These are phyloP conservation scores for Cyprinodon brontotheroides DNA, from an alignment of 2,113 vertebrate species.

Conservation along the genomic window DNA sequence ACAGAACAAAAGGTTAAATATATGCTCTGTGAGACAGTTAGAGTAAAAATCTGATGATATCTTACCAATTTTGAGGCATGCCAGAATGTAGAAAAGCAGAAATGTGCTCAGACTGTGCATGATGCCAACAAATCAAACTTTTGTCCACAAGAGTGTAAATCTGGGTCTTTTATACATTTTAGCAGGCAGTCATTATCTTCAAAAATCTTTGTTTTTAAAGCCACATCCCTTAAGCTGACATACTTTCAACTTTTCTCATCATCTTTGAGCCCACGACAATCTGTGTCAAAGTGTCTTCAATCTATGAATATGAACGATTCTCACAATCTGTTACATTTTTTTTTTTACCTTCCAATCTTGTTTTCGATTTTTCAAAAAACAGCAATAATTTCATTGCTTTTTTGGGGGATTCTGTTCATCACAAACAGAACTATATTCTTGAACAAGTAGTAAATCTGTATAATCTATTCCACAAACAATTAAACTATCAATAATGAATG, in stretches of 20 bases:
- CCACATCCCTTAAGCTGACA: neutral
- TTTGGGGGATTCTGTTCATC: too few species aligned
- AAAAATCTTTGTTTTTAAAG: neutral
- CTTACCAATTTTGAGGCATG: slow-evolving; percentile 24
- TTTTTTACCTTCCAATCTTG: too few species aligned
- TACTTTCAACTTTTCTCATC: neutral
- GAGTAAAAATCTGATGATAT: neutral
- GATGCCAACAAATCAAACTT: neutral
- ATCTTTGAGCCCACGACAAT: neutral
- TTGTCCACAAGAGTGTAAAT: neutral
- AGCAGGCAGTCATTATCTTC: neutral
- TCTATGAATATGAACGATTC: neutral
- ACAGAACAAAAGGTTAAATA: neutral
- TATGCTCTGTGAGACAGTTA: neutral
- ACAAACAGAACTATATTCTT: too few species aligned
- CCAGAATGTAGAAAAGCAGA: slow-evolving; percentile 8
- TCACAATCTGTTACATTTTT: neutral
- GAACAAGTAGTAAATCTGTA: too few species aligned
- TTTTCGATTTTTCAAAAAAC: too few species aligned
- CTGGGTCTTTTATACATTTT: slow-evolving; percentile 9
- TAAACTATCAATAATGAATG: too few species aligned
- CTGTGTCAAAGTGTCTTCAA: neutral
- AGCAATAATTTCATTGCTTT: too few species aligned
- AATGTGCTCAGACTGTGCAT: slow-evolving; percentile 7
- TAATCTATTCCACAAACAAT: too few species aligned